Base-by-base conservation (phyloP, 2,888 invertebrate species). In the Lasiommata megera region DNA sequence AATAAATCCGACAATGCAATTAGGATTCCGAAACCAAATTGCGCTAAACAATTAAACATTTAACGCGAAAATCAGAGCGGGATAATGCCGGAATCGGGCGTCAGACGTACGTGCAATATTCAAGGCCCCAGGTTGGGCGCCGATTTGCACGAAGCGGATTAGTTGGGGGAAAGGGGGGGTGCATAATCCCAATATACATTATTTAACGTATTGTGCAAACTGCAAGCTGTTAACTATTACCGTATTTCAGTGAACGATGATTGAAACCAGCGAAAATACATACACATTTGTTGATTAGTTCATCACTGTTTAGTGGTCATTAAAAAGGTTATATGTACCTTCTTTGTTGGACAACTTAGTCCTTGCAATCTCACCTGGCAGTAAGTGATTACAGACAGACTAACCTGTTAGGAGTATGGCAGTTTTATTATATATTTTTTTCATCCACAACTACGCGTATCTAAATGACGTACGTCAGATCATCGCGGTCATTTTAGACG, bases 51-150 rank as follows among this genome's bases (percentile, higher is more conserved):
- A 62, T 60, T 60, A 62, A 62, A 60, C 60, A 62, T 62, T 62
- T 52, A 62, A 43, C 38, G 50, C 52, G 55, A 58, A 61, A n/a
- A 58, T 62, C 62, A 60, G 55, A 54, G 55, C 51, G 58, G 40
- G 46, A 44, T 62, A 61, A 65, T 60, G 54, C 59, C 48, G 52
- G 56, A 43, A 53, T 56, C 59, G 51, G 60, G 56, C 60, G 58
- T 53, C 61, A 61, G 62, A 58, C 61, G 38, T 58, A 54, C 64
- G 57, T 70, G 61, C 63, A 71, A 68, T 67, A 70, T 71, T 66
- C 66, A 71, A 37, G 53, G 47, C 6, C 59, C 55, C 67, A 57
- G 61, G 62, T 36, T 58, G 68, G 64, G 62, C 65, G 47, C 59
- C 59, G 59, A 61, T 60, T 56, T 62, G 66, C 65, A 60, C 64